Evolutionary conservation across 2,113 vertebrate genomes (phyloP).

Genomic region (Tragelaphus strepsiceros): DNA sequence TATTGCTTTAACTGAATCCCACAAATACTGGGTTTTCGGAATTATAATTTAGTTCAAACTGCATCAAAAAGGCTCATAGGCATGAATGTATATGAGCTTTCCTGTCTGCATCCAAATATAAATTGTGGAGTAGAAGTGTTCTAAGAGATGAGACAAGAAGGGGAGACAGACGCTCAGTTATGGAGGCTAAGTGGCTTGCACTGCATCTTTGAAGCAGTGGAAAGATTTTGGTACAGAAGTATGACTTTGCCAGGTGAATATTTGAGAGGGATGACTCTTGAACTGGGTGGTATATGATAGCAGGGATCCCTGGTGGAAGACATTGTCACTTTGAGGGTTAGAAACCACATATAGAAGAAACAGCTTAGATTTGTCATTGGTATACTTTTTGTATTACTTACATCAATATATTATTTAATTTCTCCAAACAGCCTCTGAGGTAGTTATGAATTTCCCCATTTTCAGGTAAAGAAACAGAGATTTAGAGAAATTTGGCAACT

Average conservation of each 20-base stretch:
- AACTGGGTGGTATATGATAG: neutral
- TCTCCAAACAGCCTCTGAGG: neutral
- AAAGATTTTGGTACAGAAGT: neutral
- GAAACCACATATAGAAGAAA: too few relatives aligned
- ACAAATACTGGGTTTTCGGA: neutral
- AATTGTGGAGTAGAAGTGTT: neutral
- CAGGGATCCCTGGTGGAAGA: neutral
- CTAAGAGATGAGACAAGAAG: neutral
- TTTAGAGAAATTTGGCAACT: neutral
- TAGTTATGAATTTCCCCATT: constrained; percentile 5
- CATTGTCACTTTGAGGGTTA: too few relatives aligned
- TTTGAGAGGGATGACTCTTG: neutral
- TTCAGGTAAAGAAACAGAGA: constrained; percentile 41
- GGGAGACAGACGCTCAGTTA: too few relatives aligned
- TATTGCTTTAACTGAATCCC: neutral
- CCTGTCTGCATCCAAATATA: neutral
- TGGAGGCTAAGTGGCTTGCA: neutral
- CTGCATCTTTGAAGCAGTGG: neutral
- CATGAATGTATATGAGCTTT: neutral
- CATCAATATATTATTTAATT: neutral
- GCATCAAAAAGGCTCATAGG: neutral
- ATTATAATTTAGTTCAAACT: neutral
- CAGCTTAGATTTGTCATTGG: neutral
- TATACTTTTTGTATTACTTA: neutral
- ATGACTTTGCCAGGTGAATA: neutral